Evolutionary conservation across 2,888 invertebrate genomes (phyloP), one percentile per base, ranked within the genome.

Genomic region (Chloroclystis v-ata): DNA sequence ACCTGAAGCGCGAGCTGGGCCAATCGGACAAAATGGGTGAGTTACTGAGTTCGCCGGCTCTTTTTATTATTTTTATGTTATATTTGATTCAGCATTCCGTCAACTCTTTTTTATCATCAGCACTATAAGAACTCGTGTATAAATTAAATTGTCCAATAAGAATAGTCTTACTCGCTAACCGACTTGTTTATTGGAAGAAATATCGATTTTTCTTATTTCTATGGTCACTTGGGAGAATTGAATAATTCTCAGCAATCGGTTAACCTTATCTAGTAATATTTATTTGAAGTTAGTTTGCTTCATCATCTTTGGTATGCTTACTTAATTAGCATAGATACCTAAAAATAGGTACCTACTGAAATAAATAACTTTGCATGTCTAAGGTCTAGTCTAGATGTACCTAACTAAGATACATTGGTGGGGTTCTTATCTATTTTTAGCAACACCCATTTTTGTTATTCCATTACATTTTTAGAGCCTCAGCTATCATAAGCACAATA

Each of bases 151-250:
- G 54, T 69, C 62, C 52, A 56, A 68, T 65, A 53, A 55, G 67
- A 72, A 67, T 61, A 56, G 32, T 49, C 50, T 14, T 44, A 45
- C 37, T 30, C 32, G 44, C 45, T 37, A 49, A 49, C 44, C 40
- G 39, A 55, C 51, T 64, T 72, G 63, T 72, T 68, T 74, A 63
- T 73, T 80, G 78, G 72, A 59, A 54, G 54, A 72, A 75, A 58
- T 85, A 85, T 85, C 69, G 85, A 85, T 85, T 85, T 82, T 81
- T 69, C 77, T 75, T 71, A 20, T 75, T 77, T 73, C 66, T 60
- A 56, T 60, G 57, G 63, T 65, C 63, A 64, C 33, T 45, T 11
- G 28, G 25, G 37, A 38, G 11, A 25, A 29, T 28, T 39, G 44
- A 41, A 20, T 26, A 32, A 30, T n/a, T 24, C 8, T 29, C 10